phyloP scores from a whole-genome alignment of 53 echinoderm and acorn worm species.

The Glandiceps talaboti region DNA sequence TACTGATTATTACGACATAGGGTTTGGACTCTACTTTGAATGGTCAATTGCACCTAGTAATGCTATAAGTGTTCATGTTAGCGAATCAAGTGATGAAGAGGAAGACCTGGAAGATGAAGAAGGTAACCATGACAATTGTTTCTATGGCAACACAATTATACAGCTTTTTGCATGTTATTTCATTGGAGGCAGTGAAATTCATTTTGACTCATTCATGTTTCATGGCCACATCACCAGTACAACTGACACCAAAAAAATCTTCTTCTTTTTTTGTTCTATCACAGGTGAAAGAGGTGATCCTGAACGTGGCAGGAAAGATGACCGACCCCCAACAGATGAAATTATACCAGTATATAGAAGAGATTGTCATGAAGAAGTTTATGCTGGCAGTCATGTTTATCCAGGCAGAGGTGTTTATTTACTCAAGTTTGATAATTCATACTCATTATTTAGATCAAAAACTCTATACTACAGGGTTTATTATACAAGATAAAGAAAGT shows the following conservation, averaged over 20 bases:
- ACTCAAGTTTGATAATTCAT: slow-evolving; percentile 96
- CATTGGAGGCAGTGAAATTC: too few relatives aligned
- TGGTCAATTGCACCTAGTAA: slow-evolving; percentile 93
- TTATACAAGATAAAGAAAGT: slow-evolving; percentile 21
- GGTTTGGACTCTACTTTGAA: slow-evolving; percentile 97
- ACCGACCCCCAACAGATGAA: slow-evolving; percentile 80
- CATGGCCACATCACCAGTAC: too few relatives aligned
- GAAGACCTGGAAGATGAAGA: slow-evolving; percentile 68
- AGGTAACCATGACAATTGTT: slow-evolving; percentile 18
- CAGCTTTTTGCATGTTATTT: too few relatives aligned
- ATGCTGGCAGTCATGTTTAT: slow-evolving; percentile 91
- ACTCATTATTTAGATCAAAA: slow-evolving; percentile 93
- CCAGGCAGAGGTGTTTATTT: slow-evolving; percentile 89
- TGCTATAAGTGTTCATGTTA: slow-evolving; percentile 95
- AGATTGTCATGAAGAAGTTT: slow-evolving; percentile 81
- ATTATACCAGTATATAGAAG: slow-evolving; percentile 90
- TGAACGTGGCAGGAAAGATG: slow-evolving; percentile 61
- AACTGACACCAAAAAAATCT: too few relatives aligned
- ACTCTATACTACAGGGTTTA: slow-evolving; percentile 90
- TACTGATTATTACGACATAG: slow-evolving; percentile 95
- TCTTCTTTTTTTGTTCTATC: too few relatives aligned
- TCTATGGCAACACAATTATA: too few relatives aligned
- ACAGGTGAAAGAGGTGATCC: slow-evolving; percentile 62
- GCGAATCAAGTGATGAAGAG: slow-evolving; percentile 93
- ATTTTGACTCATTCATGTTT: too few relatives aligned